These are phyloP conservation scores for Tympanoctomys barrerae DNA, from an alignment of 2,797 vertebrate genomes.

Conservation along the genomic window DNA sequence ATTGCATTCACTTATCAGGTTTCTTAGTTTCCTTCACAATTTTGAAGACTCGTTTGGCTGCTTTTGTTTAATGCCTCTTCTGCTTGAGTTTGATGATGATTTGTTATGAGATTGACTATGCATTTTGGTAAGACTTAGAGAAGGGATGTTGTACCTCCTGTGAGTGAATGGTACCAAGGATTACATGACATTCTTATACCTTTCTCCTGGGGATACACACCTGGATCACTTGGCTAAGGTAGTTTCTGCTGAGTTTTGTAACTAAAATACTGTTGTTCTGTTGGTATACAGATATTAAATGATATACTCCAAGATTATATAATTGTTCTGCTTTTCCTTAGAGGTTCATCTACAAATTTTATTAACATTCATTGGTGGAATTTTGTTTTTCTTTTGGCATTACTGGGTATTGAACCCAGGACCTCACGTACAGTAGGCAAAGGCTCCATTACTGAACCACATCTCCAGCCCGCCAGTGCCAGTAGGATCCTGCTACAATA, in stretches of 20 bases:
- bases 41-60: conserved; percentile 1
- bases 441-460: neutral
- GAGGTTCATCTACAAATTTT: neutral
- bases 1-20: neutral
- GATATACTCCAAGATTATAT: neutral
- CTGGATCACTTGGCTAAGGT: neutral
- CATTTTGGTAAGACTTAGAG: neutral
- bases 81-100: neutral
- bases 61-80: neutral
- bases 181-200: neutral
- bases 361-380: neutral
- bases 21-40: neutral
- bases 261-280: neutral
- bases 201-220: neutral
- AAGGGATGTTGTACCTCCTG: neutral
- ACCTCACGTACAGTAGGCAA: neutral
- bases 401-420: neutral
- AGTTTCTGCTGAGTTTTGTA: conserved; percentile 3
- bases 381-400: neutral
- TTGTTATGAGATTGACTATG: neutral
- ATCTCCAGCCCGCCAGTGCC: neutral
- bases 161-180: neutral
- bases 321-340: neutral
- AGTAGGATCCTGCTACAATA: neutral
- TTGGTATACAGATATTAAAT: neutral